Conservation (phyloP, 2,888 invertebrate genomes). For the Oxystoma pomonae region DNA sequence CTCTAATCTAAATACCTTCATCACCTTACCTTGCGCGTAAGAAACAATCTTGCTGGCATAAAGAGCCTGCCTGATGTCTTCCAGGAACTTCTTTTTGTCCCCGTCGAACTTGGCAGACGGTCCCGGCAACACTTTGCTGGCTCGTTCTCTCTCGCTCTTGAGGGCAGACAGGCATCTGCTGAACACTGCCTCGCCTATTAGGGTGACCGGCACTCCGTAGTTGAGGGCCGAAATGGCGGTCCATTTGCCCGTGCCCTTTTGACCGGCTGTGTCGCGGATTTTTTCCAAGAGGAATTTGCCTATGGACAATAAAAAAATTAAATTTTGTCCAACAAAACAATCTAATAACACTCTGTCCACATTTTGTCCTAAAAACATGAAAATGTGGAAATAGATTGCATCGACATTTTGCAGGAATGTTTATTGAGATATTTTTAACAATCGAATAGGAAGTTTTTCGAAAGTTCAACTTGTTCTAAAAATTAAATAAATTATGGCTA, state of each 20-base stretch:
- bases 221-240: conserved; percentile 95
- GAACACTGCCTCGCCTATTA: conserved; percentile 98
- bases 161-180: conserved; percentile 47
- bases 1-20: too few species aligned
- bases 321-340: not conserved
- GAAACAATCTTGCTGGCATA: conserved; percentile 98
- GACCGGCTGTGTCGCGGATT: conserved; percentile 94
- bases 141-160: conserved; percentile 77
- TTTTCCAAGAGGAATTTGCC: conserved; percentile 78
- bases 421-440: too few species aligned
- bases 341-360: too few species aligned
- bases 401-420: too few species aligned
- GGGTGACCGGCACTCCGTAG: conserved; percentile 94
- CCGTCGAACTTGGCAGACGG: conserved; percentile 61
- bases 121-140: conserved; percentile 73
- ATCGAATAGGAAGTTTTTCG: too few species aligned
- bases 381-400: too few species aligned
- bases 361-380: too few species aligned
- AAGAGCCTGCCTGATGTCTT: conserved; percentile 80
- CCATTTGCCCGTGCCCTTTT: conserved; percentile 99
- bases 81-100: conserved; percentile 75
- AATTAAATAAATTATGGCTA: too few species aligned
- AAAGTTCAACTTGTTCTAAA: too few species aligned
- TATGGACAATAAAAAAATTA: conserved; percentile 31
- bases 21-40: conserved; percentile 84